Conservation (phyloP, 1,140 invertebrate species). For the Octopus sinensis region DNA sequence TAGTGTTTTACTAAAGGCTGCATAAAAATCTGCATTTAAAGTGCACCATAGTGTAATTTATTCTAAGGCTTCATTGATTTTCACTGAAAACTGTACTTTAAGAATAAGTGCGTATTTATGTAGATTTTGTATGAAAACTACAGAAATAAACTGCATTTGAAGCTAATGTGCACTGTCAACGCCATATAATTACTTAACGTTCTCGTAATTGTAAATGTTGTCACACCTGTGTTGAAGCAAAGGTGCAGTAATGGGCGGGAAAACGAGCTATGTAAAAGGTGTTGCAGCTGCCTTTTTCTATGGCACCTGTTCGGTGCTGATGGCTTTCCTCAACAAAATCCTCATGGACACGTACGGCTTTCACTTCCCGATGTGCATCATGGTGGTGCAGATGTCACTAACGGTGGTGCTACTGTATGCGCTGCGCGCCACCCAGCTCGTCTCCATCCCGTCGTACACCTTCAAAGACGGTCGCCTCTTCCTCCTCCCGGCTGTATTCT, state of each 20-base stretch:
- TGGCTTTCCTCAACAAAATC: conserved; percentile 61
- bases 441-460: conserved; percentile 51
- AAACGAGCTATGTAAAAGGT: conserved; percentile 25
- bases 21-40: too few species aligned
- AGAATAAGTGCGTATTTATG: too few species aligned
- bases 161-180: not conserved
- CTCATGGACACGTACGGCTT: conserved; percentile 57
- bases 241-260: not conserved
- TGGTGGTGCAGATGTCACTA: conserved; percentile 58
- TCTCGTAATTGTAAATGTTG: not conserved
- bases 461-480: conserved; percentile 52
- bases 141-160: too few species aligned
- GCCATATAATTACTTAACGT: not conserved
- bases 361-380: conserved; percentile 59
- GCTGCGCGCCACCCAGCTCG: conserved; percentile 37
- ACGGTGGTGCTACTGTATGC: conserved; percentile 52
- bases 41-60: too few species aligned
- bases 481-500: conserved; percentile 57
- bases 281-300: conserved; percentile 56
- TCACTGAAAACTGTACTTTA: too few species aligned
- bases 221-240: conserved; percentile 15
- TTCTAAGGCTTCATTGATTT: too few species aligned
- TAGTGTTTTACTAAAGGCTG: too few species aligned
- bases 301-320: conserved; percentile 56
- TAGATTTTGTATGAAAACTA: too few species aligned